Percentiles rank a stretch among this genome's conserved stretches.
phyloP scores from a whole-genome alignment of 2,113 vertebrate species.

The Calyptomena viridis region DNA sequence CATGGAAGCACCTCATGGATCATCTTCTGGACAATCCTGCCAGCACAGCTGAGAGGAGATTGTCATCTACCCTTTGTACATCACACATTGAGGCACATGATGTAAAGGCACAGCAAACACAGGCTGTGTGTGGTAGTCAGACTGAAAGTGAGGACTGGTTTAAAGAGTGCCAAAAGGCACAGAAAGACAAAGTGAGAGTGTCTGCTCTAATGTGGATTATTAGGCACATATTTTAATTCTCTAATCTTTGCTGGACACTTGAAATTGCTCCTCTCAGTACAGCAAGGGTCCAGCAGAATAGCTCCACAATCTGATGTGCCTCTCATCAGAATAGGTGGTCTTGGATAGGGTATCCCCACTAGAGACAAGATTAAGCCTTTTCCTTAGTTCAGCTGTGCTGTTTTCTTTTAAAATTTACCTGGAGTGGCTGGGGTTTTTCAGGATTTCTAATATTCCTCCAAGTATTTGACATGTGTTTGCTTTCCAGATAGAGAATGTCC shows the following conservation, averaged over 20 bases:
- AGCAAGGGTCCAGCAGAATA: neutral
- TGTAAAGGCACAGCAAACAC: neutral
- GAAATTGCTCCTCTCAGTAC: neutral
- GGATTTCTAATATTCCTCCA: neutral
- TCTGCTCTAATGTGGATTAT: neutral
- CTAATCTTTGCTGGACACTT: neutral
- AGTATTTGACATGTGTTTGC: neutral
- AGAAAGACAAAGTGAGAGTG: neutral
- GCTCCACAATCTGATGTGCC: too few relatives aligned
- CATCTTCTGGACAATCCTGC: neutral
- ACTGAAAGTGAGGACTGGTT: neutral
- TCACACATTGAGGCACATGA: neutral
- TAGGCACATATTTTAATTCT: neutral
- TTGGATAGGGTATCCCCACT: neutral
- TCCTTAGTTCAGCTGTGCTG: neutral
- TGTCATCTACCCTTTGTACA: neutral
- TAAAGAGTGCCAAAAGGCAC: neutral
- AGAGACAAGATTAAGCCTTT: neutral
- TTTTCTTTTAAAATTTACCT: neutral
- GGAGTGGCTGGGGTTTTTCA: neutral
- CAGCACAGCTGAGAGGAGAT: neutral
- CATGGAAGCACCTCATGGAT: neutral
- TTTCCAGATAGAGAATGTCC: slow-evolving; percentile 38
- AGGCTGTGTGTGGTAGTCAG: neutral
- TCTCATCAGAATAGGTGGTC: neutral